These are phyloP conservation scores for Eupithecia abbreviata DNA, from an alignment of 2,888 invertebrate genomes.

Conservation along the genomic window DNA sequence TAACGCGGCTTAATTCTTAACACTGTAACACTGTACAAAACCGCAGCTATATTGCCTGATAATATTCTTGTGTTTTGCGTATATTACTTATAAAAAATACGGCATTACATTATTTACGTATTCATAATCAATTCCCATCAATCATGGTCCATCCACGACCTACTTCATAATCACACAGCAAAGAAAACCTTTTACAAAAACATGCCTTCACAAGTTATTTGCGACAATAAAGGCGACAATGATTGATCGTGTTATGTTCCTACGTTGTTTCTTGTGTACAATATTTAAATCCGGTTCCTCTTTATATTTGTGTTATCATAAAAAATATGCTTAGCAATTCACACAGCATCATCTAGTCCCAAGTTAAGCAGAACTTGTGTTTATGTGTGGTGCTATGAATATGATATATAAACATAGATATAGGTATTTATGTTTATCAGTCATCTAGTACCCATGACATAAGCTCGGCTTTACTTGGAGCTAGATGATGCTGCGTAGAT, in stretches of 20 bases:
- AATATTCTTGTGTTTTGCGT: neutral
- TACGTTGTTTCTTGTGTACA: neutral
- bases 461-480: too few species aligned
- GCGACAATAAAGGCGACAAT: constrained; percentile 9
- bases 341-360: too few species aligned
- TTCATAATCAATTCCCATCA: constrained; percentile 12
- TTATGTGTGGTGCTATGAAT: too few species aligned
- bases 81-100: neutral
- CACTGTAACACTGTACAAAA: too few species aligned
- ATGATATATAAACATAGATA: too few species aligned
- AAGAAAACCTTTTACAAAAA: constrained; percentile 16
- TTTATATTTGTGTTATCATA: neutral
- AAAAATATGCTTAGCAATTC: too few species aligned
- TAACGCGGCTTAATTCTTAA: too few species aligned
- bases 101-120: constrained; percentile 1
- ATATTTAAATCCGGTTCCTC: neutral
- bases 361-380: too few species aligned
- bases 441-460: too few species aligned
- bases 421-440: too few species aligned
- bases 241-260: constrained; percentile 8
- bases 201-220: constrained; percentile 2
- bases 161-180: constrained; percentile 10
- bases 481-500: too few species aligned
- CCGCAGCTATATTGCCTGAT: too few species aligned
- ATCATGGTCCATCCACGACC: constrained; percentile 4